These are phyloP conservation scores for Pyrocephalus nanus DNA, from an alignment of 2,797 vertebrate genomes.

Conservation along the genomic window DNA sequence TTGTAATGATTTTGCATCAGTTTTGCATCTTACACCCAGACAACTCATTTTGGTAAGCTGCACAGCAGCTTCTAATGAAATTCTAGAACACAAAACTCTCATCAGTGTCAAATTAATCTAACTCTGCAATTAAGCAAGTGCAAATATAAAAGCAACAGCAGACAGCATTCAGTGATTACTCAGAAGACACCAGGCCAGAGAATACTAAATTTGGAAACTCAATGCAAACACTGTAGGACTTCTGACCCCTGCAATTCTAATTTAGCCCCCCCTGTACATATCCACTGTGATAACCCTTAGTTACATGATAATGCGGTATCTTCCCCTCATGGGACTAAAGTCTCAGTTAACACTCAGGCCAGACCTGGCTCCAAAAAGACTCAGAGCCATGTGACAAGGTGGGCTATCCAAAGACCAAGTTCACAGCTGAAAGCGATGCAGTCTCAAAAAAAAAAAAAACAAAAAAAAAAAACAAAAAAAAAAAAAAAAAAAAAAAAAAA, in stretches of 20 bases:
- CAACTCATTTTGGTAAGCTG: not conserved
- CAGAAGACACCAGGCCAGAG: conserved; percentile 1
- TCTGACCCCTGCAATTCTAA: not conserved
- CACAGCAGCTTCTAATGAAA: not conserved
- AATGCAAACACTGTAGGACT: not conserved
- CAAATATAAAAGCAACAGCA: not conserved
- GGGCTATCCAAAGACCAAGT: not conserved
- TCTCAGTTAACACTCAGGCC: not conserved
- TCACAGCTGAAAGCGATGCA: not conserved
- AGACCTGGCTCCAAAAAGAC: not conserved
- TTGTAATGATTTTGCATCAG: not conserved
- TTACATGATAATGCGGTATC: not conserved
- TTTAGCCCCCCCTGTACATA: not conserved
- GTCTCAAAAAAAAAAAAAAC: not conserved
- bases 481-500: not conserved
- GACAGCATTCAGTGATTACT: not conserved
- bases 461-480: not conserved
- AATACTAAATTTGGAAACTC: not conserved
- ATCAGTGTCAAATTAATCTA: not conserved
- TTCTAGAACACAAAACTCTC: not conserved
- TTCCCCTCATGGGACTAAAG: not conserved
- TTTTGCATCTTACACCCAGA: not conserved
- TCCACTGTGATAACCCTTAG: not conserved
- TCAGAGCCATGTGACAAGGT: not conserved
- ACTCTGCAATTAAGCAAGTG: not conserved